phyloP scores from a whole-genome alignment of 2,797 vertebrate genomes.

The Anableps anableps region DNA sequence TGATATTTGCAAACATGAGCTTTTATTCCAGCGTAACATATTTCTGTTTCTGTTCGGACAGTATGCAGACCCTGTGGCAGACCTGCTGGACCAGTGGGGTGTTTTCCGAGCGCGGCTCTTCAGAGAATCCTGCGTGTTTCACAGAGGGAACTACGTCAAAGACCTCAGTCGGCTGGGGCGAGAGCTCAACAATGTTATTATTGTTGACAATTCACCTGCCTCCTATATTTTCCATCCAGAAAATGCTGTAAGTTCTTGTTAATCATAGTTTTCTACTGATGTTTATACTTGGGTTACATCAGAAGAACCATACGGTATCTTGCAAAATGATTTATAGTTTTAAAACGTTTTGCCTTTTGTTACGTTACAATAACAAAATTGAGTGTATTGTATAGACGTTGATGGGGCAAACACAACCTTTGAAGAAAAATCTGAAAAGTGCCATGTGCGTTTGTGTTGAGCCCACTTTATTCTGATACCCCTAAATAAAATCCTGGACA shows the following conservation, averaged over 20 bases:
- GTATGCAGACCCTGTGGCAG: constrained; percentile 97
- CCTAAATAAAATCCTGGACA: no score
- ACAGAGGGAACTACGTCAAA: constrained; percentile 97
- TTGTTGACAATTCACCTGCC: constrained; percentile 96
- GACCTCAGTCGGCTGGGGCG: constrained; percentile 95
- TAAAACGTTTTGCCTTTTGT: background rate
- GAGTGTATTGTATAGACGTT: background rate
- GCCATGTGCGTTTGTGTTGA: no score
- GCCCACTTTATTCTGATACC: no score
- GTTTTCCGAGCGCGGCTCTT: constrained; percentile 95
- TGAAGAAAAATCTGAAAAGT: no score
- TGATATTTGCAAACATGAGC: background rate
- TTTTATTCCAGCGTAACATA: background rate
- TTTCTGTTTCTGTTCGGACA: constrained; percentile 55
- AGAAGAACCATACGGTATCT: background rate
- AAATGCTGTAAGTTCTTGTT: constrained; percentile 90
- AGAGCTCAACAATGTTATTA: constrained; percentile 95
- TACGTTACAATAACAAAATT: background rate
- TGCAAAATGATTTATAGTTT: background rate
- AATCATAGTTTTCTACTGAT: background rate
- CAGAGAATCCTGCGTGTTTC: constrained; percentile 96
- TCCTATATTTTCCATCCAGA: constrained; percentile 99
- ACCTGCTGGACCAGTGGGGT: constrained; percentile 96
- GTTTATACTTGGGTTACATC: background rate
- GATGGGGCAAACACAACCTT: no score